Conservation (phyloP, 2,888 invertebrate species). For the Drosophila pseudotakahashii region DNA sequence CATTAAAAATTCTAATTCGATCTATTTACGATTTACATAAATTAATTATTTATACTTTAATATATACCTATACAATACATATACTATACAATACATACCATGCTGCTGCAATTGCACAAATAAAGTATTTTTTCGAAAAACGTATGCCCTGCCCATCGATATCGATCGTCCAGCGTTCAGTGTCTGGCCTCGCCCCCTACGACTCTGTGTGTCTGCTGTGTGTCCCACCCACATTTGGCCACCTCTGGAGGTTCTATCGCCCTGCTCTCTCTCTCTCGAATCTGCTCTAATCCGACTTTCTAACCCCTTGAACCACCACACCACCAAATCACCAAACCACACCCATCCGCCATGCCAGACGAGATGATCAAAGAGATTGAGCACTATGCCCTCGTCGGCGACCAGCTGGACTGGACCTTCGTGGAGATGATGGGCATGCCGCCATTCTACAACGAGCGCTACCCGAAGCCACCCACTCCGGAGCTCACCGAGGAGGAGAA, state of each 20-base stretch:
- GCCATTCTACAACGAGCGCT: slow-evolving; percentile 83
- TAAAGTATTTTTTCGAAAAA: slow-evolving; percentile 80
- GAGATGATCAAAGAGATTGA: slow-evolving; percentile 94
- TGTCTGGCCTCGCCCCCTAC: slow-evolving; percentile 4
- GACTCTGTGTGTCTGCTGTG: slow-evolving; percentile 10
- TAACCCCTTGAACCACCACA: slow-evolving; percentile 44
- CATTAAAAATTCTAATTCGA: slow-evolving; percentile 57
- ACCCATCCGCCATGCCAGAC: slow-evolving; percentile 85
- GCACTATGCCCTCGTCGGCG: slow-evolving; percentile 95
- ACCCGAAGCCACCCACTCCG: slow-evolving; percentile 84
- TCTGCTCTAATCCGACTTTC: slow-evolving; percentile 57
- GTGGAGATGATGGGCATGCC: slow-evolving; percentile 90
- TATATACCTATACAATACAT: slow-evolving; percentile 70
- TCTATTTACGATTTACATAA: slow-evolving; percentile 81
- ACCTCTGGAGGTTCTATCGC: slow-evolving; percentile 27
- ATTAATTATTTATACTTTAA: slow-evolving; percentile 81
- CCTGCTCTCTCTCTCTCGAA: slow-evolving; percentile 16
- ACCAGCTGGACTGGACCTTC: slow-evolving; percentile 97
- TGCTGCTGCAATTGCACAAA: slow-evolving; percentile 83
- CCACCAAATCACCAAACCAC: slow-evolving; percentile 10
- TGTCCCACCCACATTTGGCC: slow-evolving; percentile 28
- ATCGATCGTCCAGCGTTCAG: slow-evolving; percentile 17
- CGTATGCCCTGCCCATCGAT: slow-evolving; percentile 8
- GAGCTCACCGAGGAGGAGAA: slow-evolving; percentile 82
- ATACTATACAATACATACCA: slow-evolving; percentile 69